Percentiles rank a stretch among this genome's conserved stretches.
Evolutionary conservation across 2,888 invertebrate genomes (phyloP).

Genomic region (Deladenus siricidicola): DNA sequence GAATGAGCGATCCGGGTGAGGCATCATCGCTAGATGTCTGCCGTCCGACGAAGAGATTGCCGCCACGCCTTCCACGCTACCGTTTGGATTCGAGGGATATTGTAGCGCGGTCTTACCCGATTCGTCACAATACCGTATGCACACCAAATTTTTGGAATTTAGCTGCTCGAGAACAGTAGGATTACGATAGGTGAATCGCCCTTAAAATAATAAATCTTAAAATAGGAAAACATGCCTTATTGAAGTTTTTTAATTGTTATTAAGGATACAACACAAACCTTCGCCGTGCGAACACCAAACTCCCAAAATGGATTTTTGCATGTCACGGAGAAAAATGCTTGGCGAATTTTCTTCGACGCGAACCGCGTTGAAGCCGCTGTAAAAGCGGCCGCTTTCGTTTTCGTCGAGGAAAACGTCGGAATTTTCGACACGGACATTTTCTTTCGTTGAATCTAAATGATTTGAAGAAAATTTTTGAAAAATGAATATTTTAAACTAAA

Average conservation of each 20-base stretch:
- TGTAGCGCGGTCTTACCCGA: constrained; percentile 63
- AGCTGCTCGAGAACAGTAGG: constrained; percentile 52
- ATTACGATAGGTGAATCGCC: constrained; percentile 58
- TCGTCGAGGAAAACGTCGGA: constrained; percentile 62
- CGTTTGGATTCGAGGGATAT: constrained; percentile 93
- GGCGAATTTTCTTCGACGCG: constrained; percentile 48
- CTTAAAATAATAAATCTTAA: constrained; percentile 41
- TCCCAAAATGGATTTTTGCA: constrained; percentile 80
- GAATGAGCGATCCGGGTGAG: constrained; percentile 78
- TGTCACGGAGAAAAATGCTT: constrained; percentile 78
- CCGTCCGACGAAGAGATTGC: constrained; percentile 82
- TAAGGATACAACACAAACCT: constrained; percentile 61
- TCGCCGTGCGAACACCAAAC: constrained; percentile 96
- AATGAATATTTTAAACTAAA: too few species aligned
- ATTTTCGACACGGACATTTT: too few species aligned
- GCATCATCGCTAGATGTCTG: constrained; percentile 93
- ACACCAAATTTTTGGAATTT: constrained; percentile 62
- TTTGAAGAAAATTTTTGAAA: too few species aligned
- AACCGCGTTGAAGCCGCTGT: constrained; percentile 72
- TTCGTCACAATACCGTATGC: constrained; percentile 78
- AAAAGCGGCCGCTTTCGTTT: constrained; percentile 80
- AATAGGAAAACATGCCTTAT: too few species aligned
- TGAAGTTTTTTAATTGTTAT: too few species aligned
- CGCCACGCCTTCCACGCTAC: constrained; percentile 68
- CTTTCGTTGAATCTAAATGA: too few species aligned